Base-by-base conservation (phyloP, 2,888 invertebrate genomes). In the Lutraria lutraria region DNA sequence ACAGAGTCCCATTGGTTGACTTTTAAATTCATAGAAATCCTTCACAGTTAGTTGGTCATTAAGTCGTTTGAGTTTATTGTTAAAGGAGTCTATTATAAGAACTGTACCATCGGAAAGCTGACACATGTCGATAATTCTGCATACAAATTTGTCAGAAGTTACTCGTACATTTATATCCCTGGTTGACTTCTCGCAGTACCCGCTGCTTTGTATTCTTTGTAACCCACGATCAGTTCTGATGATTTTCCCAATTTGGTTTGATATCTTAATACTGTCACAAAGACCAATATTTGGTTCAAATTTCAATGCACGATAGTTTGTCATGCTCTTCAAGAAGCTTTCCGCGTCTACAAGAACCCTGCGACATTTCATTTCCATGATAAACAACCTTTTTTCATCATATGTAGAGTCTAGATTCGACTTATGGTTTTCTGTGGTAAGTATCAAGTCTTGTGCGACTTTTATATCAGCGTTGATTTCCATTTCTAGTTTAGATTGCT, bases 21-120 rank as follows among this genome's bases (percentile, higher is more conserved):
- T 2, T 34, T 82, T 13, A 63, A 82, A 34, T 19, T 63, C 34
- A 60, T 31, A 82, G 63, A 34, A 56, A 82, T 82, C 63, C n/a
- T n/a, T 54, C n/a, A 60, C n/a, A 34, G 21, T 82, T 10, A 63
- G 34, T 63, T 60, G 19, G 19, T 54, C 34, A 60, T 31, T 60
- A 82, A 60, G 60, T 43, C 60, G 19, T 19, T 82, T 82, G 0
- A 82, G 25, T 63, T 82, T 82, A 6, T 34, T 34, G n/a, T 82
- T 82, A 43, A 21, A n/a, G 6, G 10, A 29, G 29, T 82, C 82
- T 34, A 60, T 34, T 21, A 82, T 19, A 31, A 82, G 3, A 21
- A 82, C 34, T 25, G 63, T 82, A 16, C 60, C 60, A 31, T 82
- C 60, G 2, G 29, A 19, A 60, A 82, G 82, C 34, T 82, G 82